Percentiles rank a stretch among this genome's conserved stretches.
These are phyloP conservation scores for Bucco capensis DNA, from an alignment of 2,113 vertebrate species.

Conservation along the genomic window DNA sequence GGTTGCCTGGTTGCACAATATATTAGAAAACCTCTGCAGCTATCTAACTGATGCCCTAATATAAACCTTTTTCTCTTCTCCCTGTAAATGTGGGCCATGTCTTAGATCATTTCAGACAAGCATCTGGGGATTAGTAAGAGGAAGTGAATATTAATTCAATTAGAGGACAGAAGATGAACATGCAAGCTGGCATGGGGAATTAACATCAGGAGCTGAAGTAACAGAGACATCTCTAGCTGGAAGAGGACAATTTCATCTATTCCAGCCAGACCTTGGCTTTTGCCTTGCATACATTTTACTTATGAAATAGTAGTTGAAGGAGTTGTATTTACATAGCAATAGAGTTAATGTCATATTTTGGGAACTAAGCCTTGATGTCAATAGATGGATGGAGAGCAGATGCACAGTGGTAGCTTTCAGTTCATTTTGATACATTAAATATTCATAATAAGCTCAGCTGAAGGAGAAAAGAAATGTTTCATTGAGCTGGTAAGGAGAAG, in stretches of 20 bases:
- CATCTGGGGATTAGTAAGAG: constrained; percentile 25
- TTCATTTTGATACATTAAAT: constrained; percentile 19
- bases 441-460: not conserved
- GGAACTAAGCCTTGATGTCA: not conserved
- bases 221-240: not conserved
- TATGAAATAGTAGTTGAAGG: constrained; percentile 13
- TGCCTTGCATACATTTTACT: not conserved
- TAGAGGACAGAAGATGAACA: constrained; percentile 1
- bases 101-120: constrained; percentile 13
- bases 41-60: not conserved
- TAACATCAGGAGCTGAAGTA: not conserved
- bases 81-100: not conserved
- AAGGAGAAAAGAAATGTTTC: constrained; percentile 21
- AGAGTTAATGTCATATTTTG: not conserved
- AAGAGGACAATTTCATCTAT: constrained; percentile 5
- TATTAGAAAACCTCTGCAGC: not conserved
- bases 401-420: constrained; percentile 20
- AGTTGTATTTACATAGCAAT: not conserved
- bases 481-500: not conserved
- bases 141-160: constrained; percentile 22
- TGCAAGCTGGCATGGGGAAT: not conserved
- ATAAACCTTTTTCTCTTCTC: not conserved
- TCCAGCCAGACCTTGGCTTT: not conserved
- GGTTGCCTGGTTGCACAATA: not conserved
- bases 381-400: not conserved